Evolutionary conservation across 2,797 vertebrate species (phyloP).

Genomic region (Cetoscarus ocellatus): DNA sequence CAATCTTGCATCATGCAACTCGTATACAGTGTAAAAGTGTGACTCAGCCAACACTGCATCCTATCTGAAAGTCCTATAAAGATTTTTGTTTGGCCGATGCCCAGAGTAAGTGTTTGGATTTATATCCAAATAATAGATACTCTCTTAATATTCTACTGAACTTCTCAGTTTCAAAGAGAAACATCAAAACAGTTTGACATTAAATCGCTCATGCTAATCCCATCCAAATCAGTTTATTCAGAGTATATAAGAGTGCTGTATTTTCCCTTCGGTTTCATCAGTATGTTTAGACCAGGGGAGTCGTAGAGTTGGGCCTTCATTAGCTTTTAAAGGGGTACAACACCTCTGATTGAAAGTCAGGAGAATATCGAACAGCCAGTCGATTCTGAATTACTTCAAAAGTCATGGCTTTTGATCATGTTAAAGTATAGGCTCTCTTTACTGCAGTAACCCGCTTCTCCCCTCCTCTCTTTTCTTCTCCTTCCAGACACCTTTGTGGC

Average conservation of each 20-base stretch:
- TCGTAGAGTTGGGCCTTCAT: slow-evolving; percentile 44
- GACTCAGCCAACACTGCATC: too few relatives aligned
- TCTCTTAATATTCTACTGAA: slow-evolving; percentile 36
- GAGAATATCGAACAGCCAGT: slow-evolving; percentile 58
- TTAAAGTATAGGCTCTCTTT: slow-evolving; percentile 51
- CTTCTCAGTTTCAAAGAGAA: slow-evolving; percentile 21
- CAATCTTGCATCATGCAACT: too few relatives aligned
- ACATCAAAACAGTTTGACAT: slow-evolving; percentile 41
- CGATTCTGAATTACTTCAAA: slow-evolving; percentile 69
- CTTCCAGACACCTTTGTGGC: slow-evolving; percentile 98
- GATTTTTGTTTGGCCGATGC: neutral
- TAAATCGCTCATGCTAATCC: slow-evolving; percentile 39
- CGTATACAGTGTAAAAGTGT: too few relatives aligned
- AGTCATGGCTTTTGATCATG: slow-evolving; percentile 65
- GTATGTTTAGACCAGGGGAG: slow-evolving; percentile 56
- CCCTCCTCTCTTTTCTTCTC: slow-evolving; percentile 73
- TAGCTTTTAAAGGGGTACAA: slow-evolving; percentile 55
- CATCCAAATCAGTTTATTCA: slow-evolving; percentile 52
- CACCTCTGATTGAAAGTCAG: slow-evolving; percentile 62
- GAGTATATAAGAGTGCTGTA: slow-evolving; percentile 37
- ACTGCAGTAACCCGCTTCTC: slow-evolving; percentile 66
- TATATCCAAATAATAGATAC: too few relatives aligned
- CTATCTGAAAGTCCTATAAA: too few relatives aligned
- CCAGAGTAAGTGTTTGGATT: slow-evolving; percentile 31
- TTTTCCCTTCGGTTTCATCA: slow-evolving; percentile 51